Base-by-base conservation (phyloP, 2,797 vertebrate species). In the Sternarchorhynchus goeldii region DNA sequence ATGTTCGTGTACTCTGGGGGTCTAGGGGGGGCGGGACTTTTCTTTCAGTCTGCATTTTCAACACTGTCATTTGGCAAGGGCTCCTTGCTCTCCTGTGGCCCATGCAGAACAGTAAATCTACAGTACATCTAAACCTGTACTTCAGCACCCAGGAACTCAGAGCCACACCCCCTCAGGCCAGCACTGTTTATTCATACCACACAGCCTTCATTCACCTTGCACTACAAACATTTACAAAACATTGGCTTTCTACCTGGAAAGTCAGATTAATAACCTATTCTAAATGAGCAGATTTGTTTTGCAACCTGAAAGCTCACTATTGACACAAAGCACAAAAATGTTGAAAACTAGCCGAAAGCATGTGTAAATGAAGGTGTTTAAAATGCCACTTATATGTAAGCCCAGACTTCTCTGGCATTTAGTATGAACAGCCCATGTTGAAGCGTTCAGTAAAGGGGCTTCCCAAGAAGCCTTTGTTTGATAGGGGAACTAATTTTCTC, bases 21-120 rank as follows among this genome's bases (percentile, higher is more conserved):
- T 6, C 7, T 6, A 7, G 41, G 41, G 5, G 41, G 7, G 41
- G 41, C 2, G 41, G 39, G 39, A 50, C 2, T 50, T 50, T 50
- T 81, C 59, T 70, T 71, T 69, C 41, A 55, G 64, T 73, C 20
- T 80, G 16, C 63, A 59, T 74, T 68, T 76, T 81, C 67, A 76
- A 29, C 21, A 32, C 60, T 72, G 73, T 76, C 66, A 75, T 76
- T 73, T 77, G 72, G 65, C 72, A 20, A 62, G 64, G 10, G 36
- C 55, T 25, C 0, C 2, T 32, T 18, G 57, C 63, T 69, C 78
- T 21, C 71, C 78, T 58, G 64, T 65, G 63, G 64, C 10, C 53
- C 25, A n/a, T 12, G 2, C 18, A 20, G 55, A 73, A 59, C n/a
- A 25, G 21, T 66, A 58, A 71, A 73, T 25, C 36, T 16, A 73